Evolutionary conservation across 2,797 vertebrate genomes (phyloP).

Genomic region (Ctenochaetus hawaiiensis): DNA sequence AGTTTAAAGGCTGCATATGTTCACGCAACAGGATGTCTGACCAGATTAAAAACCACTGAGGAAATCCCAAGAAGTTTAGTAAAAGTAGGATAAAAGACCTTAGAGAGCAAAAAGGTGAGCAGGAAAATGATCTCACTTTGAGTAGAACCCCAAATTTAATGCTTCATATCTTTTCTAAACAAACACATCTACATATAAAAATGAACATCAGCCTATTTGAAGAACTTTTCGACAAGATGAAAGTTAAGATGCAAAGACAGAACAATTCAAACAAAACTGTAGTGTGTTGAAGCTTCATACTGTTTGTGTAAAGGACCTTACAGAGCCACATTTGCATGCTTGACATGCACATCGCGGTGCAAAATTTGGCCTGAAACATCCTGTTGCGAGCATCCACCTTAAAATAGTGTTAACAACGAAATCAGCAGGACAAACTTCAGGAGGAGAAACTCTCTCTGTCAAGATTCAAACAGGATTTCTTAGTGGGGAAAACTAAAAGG

Average conservation of each 20-base stretch:
- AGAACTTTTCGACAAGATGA: conserved; percentile 1
- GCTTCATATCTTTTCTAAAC: neutral
- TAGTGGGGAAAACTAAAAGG: conserved; percentile 13
- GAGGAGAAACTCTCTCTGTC: conserved; percentile 54
- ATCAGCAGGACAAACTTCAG: conserved; percentile 69
- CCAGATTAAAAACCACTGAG: conserved; percentile 21
- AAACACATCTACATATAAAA: neutral
- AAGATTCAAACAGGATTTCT: conserved; percentile 65
- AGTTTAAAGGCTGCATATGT: conserved; percentile 54
- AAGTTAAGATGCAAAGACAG: neutral
- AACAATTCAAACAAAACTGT: neutral
- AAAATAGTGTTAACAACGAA: conserved; percentile 31
- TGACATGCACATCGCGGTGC: neutral
- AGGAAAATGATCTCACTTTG: neutral
- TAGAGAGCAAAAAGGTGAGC: conserved; percentile 19
- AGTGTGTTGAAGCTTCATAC: neutral
- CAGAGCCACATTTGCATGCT: neutral
- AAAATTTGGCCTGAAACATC: conserved; percentile 42
- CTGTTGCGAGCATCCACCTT: conserved; percentile 44
- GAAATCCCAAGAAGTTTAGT: conserved; percentile 2
- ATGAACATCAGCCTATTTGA: neutral
- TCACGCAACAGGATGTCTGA: conserved; percentile 59
- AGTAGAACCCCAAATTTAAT: neutral
- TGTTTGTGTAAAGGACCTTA: neutral
- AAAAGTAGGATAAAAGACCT: neutral